Evolutionary conservation across 1,140 invertebrate genomes (phyloP).

Genomic region (Dreissena rostriformis): DNA sequence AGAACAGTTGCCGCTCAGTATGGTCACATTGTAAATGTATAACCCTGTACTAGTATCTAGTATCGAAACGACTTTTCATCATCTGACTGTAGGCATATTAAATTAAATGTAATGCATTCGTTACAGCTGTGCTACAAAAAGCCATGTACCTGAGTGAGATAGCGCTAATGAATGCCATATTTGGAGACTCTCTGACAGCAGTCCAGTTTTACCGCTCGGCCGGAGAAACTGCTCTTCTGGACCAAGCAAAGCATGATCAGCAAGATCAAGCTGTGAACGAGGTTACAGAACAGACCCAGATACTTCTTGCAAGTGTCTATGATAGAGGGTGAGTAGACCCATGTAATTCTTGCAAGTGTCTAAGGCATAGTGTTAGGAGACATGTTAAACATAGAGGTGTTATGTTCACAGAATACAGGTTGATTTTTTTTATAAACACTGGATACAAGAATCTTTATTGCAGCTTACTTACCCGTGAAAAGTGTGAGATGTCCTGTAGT

Average conservation of each 20-base stretch:
- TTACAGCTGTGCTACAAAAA: slow-evolving; percentile 11
- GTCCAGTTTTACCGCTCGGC: slow-evolving; percentile 38
- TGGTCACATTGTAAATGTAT: too few relatives aligned
- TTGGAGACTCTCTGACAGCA: slow-evolving; percentile 36
- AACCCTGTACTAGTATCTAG: too few relatives aligned
- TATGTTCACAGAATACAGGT: too few relatives aligned
- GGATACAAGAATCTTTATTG: neutral
- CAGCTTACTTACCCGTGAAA: slow-evolving; percentile 25
- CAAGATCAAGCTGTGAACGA: slow-evolving; percentile 25
- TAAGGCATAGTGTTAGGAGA: too few relatives aligned
- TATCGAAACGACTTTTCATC: too few relatives aligned
- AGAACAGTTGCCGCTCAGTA: too few relatives aligned
- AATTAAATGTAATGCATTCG: neutral
- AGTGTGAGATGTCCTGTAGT: slow-evolving; percentile 1
- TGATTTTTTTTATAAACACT: too few relatives aligned
- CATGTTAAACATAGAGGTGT: too few relatives aligned
- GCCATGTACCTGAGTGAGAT: slow-evolving; percentile 52
- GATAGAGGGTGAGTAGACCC: slow-evolving; percentile 36
- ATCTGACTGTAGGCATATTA: too few relatives aligned
- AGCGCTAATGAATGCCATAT: slow-evolving; percentile 42
- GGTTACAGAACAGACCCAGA: slow-evolving; percentile 37
- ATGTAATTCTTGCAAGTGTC: neutral
- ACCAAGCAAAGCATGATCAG: too few relatives aligned
- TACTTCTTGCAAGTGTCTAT: slow-evolving; percentile 38
- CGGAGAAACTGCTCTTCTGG: neutral